A percentile compares a stretch with the other conserved stretches of the same genome.
Conservation (phyloP, 2,113 vertebrate species). For the Typhlomys cinereus region DNA sequence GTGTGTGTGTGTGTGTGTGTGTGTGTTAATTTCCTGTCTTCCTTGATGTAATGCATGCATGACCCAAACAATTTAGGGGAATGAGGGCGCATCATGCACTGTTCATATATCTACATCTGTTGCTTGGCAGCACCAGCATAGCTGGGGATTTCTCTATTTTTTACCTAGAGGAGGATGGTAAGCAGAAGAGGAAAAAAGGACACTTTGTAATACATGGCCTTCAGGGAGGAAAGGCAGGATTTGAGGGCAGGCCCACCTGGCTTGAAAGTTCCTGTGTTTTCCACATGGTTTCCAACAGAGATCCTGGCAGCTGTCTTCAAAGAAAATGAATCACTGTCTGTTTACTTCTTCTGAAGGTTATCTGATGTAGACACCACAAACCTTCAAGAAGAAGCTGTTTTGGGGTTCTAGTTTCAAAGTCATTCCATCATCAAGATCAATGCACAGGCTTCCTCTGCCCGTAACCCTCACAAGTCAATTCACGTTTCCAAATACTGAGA, state of each 20-base stretch:
- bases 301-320: background rate
- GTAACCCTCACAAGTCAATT: background rate
- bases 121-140: background rate
- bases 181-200: background rate
- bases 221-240: background rate
- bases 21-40: too few species aligned
- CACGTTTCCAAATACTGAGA: background rate
- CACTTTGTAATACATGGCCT: accelerated
- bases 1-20: too few species aligned
- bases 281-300: background rate
- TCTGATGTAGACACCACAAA: too few species aligned
- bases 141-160: background rate
- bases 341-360: too few species aligned
- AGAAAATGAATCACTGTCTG: background rate
- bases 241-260: background rate
- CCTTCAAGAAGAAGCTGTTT: background rate
- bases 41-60: too few species aligned
- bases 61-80: too few species aligned
- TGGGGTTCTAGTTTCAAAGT: background rate
- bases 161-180: background rate
- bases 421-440: background rate
- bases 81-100: background rate
- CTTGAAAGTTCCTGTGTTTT: too few species aligned
- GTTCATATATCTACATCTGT: background rate
- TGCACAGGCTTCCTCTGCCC: background rate